Evolutionary conservation across 2,888 invertebrate species (phyloP).

Genomic region (Saturnia japonica): DNA sequence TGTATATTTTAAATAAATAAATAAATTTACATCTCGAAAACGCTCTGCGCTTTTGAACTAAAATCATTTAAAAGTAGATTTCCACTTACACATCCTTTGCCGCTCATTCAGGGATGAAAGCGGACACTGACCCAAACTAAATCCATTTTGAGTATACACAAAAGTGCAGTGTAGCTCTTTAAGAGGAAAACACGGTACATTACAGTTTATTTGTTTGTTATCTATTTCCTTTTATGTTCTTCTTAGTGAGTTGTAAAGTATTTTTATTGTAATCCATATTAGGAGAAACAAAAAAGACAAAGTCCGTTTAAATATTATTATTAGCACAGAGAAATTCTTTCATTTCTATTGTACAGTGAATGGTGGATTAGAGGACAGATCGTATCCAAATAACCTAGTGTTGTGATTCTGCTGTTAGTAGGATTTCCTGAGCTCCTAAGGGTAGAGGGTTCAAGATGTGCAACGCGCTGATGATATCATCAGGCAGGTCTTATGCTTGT

Average conservation of each 20-base stretch:
- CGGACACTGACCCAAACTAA: slow-evolving; percentile 38
- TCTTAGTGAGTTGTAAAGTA: slow-evolving; percentile 19
- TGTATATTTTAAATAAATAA: too few relatives aligned
- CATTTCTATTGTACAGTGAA: too few relatives aligned
- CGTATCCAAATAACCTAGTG: too few relatives aligned
- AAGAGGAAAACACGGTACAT: slow-evolving; percentile 42
- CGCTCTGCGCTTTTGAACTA: slow-evolving; percentile 11
- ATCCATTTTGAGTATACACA: slow-evolving; percentile 23
- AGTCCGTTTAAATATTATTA: too few relatives aligned
- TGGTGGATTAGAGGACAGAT: too few relatives aligned
- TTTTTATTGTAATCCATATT: neutral
- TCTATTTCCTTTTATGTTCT: slow-evolving; percentile 25
- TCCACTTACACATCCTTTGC: slow-evolving; percentile 36
- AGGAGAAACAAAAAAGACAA: neutral
- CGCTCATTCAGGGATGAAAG: slow-evolving; percentile 46
- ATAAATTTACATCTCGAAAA: neutral
- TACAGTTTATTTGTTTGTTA: slow-evolving; percentile 38
- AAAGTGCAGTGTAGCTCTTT: slow-evolving; percentile 25
- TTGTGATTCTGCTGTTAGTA: too few relatives aligned
- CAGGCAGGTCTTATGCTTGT: too few relatives aligned
- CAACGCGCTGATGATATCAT: too few relatives aligned
- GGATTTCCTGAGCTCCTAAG: too few relatives aligned
- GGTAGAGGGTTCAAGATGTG: too few relatives aligned
- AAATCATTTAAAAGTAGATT: slow-evolving; percentile 35
- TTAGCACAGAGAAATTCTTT: too few relatives aligned